These are phyloP conservation scores for Nymphalis urticae DNA, from an alignment of 2,888 invertebrate species.

Conservation along the genomic window DNA sequence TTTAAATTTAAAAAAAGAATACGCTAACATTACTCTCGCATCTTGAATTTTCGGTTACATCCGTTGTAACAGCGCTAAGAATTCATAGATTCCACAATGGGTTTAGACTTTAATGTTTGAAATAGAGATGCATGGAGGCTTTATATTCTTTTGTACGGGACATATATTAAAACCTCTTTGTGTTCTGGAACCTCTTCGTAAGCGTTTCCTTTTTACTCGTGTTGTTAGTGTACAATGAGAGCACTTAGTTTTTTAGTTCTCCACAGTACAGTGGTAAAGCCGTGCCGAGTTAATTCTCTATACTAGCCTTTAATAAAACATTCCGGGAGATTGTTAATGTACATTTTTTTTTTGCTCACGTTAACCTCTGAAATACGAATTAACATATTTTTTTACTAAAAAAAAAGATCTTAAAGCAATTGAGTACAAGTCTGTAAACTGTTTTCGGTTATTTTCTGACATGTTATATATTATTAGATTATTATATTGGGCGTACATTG, in stretches of 20 bases:
- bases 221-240: slow-evolving; percentile 35
- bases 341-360: not conserved
- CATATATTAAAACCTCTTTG: slow-evolving; percentile 40
- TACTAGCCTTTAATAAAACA: slow-evolving; percentile 7
- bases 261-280: slow-evolving; percentile 31
- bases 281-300: slow-evolving; percentile 5
- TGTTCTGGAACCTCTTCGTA: slow-evolving; percentile 31
- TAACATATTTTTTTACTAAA: not conserved
- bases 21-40: not conserved
- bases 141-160: slow-evolving; percentile 33
- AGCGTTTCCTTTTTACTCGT: slow-evolving; percentile 37
- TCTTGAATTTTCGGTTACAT: slow-evolving; percentile 9
- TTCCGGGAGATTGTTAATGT: slow-evolving; percentile 7
- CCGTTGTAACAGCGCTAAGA: not conserved
- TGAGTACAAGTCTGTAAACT: too few species aligned
- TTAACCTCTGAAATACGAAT: not conserved
- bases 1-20: not conserved
- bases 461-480: too few species aligned
- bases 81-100: slow-evolving; percentile 20
- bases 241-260: slow-evolving; percentile 36
- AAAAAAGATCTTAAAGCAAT: too few species aligned
- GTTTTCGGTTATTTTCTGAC: too few species aligned
- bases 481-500: too few species aligned
- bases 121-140: slow-evolving; percentile 22
- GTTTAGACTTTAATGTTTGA: slow-evolving; percentile 18